Evolutionary conservation across 1,140 invertebrate genomes (phyloP), one percentile per base, ranked within the genome.

Genomic region (Drosophila nannoptera): DNA sequence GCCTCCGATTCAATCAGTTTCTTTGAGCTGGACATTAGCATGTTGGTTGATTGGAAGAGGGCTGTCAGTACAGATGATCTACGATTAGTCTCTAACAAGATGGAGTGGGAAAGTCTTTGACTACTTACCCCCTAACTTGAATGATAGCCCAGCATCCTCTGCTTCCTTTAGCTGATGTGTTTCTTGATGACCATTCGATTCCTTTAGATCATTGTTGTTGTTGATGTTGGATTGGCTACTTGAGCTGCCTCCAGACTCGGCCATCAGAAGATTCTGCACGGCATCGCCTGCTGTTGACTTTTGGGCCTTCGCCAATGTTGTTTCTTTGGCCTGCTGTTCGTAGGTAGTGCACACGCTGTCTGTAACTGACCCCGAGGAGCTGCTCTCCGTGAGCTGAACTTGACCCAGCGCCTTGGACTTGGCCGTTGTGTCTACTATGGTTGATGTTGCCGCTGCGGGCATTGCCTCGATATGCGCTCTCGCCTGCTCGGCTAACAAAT

Each of bases 341-440:
- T 93, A 93, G 29, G 92, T 88, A 5, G 92, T 93, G 67, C 92
- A 92, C 46, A 93, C 90, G 78, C 92, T 93, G 65, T 93, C 92
- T 46, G 92, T 92, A 54, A 93, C 89, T 5, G 92, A 93, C 36
- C 92, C 92, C 59, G 92, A 93, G 42, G 92, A 93, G 75, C 92
- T 93, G 86, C 92, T 93, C 83, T 93, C 92, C 6, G 92, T 93
- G 32, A 93, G 83, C 48, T 84, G 80, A 7, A 75, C 64, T 5
- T 80, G 83, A 9, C 63, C 62, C 22, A 82, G 38, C 11, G 64
- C 7, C 16, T 61, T 60, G 4, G 61, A 7, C 38, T 68, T 62
- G 4, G 48, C 36, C 22, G 46, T 49, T 9, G 59, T 8, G 9
- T 68, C 38, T 8, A 33, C 16, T 14, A 43, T 33, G 4, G 36